Evolutionary conservation across 1,140 invertebrate species (phyloP), one percentile per base, ranked within the genome.

Genomic region (Tetranychus cinnabarinus): DNA sequence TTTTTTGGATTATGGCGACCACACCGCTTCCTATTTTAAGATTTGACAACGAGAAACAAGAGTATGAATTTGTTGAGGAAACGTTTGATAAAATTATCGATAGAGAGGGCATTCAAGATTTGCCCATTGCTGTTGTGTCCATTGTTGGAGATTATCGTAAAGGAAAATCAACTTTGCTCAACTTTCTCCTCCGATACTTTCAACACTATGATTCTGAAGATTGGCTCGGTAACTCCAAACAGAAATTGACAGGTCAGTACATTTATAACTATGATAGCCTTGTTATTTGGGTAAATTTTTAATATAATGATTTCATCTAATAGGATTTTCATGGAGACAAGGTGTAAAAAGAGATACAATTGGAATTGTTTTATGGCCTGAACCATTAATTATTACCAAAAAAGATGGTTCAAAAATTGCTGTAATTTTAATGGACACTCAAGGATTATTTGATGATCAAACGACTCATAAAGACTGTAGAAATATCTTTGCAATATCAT

Each of bases 71-170:
- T 23, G 23, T 23, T 23, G 23, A 23, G 23, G 23, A 23, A 23
- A 23, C 23, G 23, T 23, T 23, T 23, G 23, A 23, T 23, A 23
- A 23, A 23, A 23, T 23, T 23, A 23, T 23, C 23, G 23, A 23
- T 23, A 23, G 23, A 23, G 23, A 23, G 23, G 23, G 23, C 23
- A 23, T 23, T 23, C 83, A 81, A 68, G 82, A 88, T 70, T 75
- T 80, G 42, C 72, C 81, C 63, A 83, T 92, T 2, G 88, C 90
- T 39, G 85, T 98, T 47, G 81, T 98, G 0, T 96, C 92, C 10
- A 91, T 98, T 36, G 80, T 80, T 36, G 96, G 93, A 61, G 92
- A 92, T 45, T 98, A 97, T 73, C 78, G 96, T 7, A 98, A 98
- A 75, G 96, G 96, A 65, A 92, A 92, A 75, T 88, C 86, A 34